Conservation (phyloP, 2,888 invertebrate genomes). For the Habroteleia sp. region DNA sequence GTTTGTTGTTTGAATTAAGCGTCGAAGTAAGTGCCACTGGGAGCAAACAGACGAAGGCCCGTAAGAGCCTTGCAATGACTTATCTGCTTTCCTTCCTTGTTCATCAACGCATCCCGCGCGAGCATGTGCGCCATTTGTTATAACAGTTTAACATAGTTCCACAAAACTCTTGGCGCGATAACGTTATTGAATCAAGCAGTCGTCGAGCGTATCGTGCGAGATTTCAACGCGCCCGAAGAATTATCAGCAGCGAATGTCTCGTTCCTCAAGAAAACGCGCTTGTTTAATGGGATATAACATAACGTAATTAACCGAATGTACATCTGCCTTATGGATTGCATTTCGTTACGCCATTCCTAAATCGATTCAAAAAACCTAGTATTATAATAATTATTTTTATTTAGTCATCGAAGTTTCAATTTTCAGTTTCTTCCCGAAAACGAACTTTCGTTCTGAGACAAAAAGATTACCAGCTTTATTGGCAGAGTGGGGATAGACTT, state of each 20-base stretch:
- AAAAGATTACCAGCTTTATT: too few species aligned
- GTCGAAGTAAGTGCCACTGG: slow-evolving; percentile 57
- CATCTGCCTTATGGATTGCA: slow-evolving; percentile 35
- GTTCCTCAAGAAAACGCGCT: slow-evolving; percentile 7
- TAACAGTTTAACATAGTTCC: slow-evolving; percentile 60
- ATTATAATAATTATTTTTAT: too few species aligned
- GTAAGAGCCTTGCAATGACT: slow-evolving; percentile 44
- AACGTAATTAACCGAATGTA: slow-evolving; percentile 43
- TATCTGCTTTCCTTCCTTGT: slow-evolving; percentile 53
- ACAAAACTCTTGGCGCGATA: slow-evolving; percentile 44
- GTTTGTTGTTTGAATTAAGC: slow-evolving; percentile 60
- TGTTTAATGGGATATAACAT: slow-evolving; percentile 29
- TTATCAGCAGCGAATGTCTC: slow-evolving; percentile 28
- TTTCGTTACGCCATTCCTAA: slow-evolving; percentile 34
- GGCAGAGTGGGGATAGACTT: too few species aligned
- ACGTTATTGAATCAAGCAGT: slow-evolving; percentile 53
- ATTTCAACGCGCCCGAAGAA: slow-evolving; percentile 26
- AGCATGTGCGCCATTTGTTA: slow-evolving; percentile 38
- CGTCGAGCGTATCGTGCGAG: slow-evolving; percentile 23
- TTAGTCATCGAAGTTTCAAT: too few species aligned
- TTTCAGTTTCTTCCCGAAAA: too few species aligned
- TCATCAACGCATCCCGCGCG: slow-evolving; percentile 41
- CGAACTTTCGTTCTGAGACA: too few species aligned
- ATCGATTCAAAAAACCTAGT: too few species aligned
- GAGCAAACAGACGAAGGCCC: slow-evolving; percentile 47